Percentiles rank a stretch among this genome's conserved stretches.
Evolutionary conservation across 2,888 invertebrate genomes (phyloP).

Genomic region (Trissolcus japonicus): DNA sequence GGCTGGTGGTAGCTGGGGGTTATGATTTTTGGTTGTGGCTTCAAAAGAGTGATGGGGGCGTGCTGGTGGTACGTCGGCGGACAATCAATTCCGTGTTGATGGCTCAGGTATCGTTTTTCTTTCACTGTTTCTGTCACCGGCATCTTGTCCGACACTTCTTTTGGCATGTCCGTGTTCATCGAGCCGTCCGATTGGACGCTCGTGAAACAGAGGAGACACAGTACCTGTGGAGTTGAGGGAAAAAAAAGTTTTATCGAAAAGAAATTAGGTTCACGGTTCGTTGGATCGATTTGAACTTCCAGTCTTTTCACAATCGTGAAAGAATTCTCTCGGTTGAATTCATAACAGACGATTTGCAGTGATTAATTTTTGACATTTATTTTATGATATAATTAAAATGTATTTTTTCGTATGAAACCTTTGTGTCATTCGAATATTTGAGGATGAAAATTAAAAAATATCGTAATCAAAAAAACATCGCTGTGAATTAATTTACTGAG

Average conservation of each 20-base stretch:
- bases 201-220: constrained; percentile 68
- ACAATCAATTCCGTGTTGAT: constrained; percentile 65
- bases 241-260: constrained; percentile 1
- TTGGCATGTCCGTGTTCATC: constrained; percentile 59
- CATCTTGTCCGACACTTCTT: constrained; percentile 53
- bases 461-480: too few species aligned
- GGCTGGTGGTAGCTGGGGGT: constrained; percentile 26
- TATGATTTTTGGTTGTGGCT: constrained; percentile 57
- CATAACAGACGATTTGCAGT: too few species aligned
- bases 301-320: too few species aligned
- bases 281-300: too few species aligned
- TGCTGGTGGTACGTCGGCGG: constrained; percentile 64
- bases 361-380: too few species aligned
- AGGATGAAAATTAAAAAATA: too few species aligned
- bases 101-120: constrained; percentile 65
- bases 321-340: too few species aligned
- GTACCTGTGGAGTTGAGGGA: constrained; percentile 60
- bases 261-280: too few species aligned
- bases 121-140: constrained; percentile 60
- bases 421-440: too few species aligned
- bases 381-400: too few species aligned
- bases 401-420: too few species aligned
- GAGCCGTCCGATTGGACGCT: constrained; percentile 63
- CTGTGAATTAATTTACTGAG: background rate
- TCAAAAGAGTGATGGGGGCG: constrained; percentile 58